A percentile compares a stretch with the other conserved stretches of the same genome.
Evolutionary conservation across 2,113 vertebrate genomes (phyloP).

Genomic region (Sinocyclocheilus anshuiensis): DNA sequence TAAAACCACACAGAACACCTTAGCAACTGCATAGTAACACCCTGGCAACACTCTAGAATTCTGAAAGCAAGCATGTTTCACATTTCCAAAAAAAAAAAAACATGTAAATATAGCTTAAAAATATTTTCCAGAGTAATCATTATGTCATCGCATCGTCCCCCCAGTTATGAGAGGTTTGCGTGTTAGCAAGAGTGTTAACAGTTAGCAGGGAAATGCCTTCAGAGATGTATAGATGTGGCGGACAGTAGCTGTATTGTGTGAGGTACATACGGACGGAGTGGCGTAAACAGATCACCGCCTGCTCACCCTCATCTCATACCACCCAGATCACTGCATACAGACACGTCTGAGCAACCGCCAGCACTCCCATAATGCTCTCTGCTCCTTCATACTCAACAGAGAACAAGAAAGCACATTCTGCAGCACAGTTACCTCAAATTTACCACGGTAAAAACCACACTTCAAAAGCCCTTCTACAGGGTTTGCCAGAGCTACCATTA

Average conservation of each 20-base stretch:
- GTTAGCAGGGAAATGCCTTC: slow-evolving; percentile 29
- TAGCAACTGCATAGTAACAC: not conserved
- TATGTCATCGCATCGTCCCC: not conserved
- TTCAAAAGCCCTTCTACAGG: not conserved
- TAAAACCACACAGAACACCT: not conserved
- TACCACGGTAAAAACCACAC: not conserved
- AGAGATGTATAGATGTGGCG: slow-evolving; percentile 33
- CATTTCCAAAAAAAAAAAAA: too few species aligned
- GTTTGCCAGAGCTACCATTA: not conserved
- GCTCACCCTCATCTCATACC: slow-evolving; percentile 14
- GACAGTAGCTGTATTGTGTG: slow-evolving; percentile 48
- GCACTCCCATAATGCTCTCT: slow-evolving; percentile 5
- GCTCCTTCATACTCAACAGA: slow-evolving; percentile 7
- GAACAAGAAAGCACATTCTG: not conserved
- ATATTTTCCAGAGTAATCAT: not conserved
- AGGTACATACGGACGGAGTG: not conserved
- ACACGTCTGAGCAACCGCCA: slow-evolving; percentile 1
- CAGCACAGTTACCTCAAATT: not conserved
- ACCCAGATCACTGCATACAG: slow-evolving; percentile 22
- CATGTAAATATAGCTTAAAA: not conserved
- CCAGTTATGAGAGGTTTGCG: not conserved
- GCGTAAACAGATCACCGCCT: slow-evolving; percentile 6
- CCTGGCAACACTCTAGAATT: not conserved
- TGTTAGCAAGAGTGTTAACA: slow-evolving; percentile 21
- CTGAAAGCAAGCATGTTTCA: too few species aligned